Evolutionary conservation across 2,888 invertebrate genomes (phyloP), one percentile per base, ranked within the genome.

Genomic region (Noctua janthina): DNA sequence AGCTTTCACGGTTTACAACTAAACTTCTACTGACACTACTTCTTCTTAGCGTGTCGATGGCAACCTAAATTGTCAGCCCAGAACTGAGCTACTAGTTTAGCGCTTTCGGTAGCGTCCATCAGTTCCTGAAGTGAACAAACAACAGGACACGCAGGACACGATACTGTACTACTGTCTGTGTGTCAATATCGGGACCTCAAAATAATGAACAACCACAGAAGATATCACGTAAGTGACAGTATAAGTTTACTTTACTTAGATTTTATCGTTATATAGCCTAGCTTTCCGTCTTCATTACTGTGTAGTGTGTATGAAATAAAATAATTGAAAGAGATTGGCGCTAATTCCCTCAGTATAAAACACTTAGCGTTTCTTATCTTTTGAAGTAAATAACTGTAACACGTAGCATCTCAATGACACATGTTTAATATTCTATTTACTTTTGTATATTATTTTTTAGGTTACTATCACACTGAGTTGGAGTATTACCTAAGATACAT

Each of bases 291-390:
- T 39, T 39, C 59, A 46, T 29, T 13, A 54, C 17, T 51, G 49
- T 39, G 35, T 13, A 49, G 15, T 51, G 49, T 39, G 35, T 56
- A 56, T 7, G 2, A 85, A 77, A 81, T 74, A 71, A 81, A 84
- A 70, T 67, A 78, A 82, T 79, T 77, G 56, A 66, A 69, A 35
- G 69, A 59, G 74, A 73, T 82, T 64, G 59, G 29, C 11, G 39
- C 54, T 82, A 76, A 82, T 59, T 68, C 74, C 59, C 1, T 62
- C 6, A 71, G 7, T 64, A 82, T 82, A 83, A 80, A 86, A 86
- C 69, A 75, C 72, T 80, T 51, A 68, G 68, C 15, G 1, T 66
- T 62, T 66, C 35, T 77, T 85, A 85, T 85, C 85, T 70, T 77
- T 72, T 46, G 1, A 20, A 70, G 77, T 74, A 85, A 73, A 78